Evolutionary conservation across 2,113 vertebrate genomes (phyloP).

Genomic region (Talpa occidentalis): DNA sequence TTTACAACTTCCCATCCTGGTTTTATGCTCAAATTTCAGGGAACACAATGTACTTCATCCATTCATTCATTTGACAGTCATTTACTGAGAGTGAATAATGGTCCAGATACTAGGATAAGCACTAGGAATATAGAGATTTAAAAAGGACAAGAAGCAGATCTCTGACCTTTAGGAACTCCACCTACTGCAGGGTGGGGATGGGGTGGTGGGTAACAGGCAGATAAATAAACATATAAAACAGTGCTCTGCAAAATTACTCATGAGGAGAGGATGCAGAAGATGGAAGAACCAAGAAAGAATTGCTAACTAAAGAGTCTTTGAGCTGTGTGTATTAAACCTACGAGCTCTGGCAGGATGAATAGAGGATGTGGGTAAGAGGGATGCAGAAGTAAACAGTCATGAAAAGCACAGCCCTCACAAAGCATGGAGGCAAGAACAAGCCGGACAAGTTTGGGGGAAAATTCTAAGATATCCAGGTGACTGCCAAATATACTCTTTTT

Average conservation of each 20-base stretch:
- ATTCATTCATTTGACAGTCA: not conserved
- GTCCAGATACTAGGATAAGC: not conserved
- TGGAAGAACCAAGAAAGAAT: not conserved
- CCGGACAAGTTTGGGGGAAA: too few species aligned
- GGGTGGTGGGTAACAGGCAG: too few species aligned
- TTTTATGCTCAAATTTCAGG: not conserved
- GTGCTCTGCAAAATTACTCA: not conserved
- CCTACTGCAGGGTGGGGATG: not conserved
- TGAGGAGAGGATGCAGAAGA: not conserved
- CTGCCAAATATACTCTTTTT: not conserved
- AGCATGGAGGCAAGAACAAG: not conserved
- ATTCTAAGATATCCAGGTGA: not conserved
- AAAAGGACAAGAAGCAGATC: not conserved
- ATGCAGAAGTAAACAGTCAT: not conserved
- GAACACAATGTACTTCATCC: not conserved
- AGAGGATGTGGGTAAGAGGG: not conserved
- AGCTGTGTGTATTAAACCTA: not conserved
- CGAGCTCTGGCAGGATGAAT: fast-evolving
- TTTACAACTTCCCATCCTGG: not conserved
- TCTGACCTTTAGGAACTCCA: not conserved
- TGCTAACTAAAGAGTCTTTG: not conserved
- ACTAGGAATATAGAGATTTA: not conserved
- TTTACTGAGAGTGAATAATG: not conserved
- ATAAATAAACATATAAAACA: not conserved
- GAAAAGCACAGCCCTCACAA: not conserved